phyloP scores from a whole-genome alignment of 2,888 invertebrate genomes.

The Hydroisotoma schaefferi region DNA sequence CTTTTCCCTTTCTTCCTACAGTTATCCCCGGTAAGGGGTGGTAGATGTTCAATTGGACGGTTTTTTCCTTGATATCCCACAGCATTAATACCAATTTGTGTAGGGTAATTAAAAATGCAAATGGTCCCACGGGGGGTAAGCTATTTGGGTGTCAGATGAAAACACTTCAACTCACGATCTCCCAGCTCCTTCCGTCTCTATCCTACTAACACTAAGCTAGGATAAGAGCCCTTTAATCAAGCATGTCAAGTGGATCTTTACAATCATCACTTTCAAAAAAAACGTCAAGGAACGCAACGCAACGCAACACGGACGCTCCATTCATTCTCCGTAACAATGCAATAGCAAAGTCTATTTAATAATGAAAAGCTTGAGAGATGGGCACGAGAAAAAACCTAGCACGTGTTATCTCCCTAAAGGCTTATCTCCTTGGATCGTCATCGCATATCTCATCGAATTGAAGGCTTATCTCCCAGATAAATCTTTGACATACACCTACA shows the following conservation, averaged over 20 bases:
- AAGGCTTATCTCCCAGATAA: too few relatives aligned
- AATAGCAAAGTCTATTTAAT: too few relatives aligned
- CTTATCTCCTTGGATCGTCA: constrained; percentile 6
- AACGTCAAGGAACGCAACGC: neutral
- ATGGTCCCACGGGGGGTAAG: constrained; percentile 45
- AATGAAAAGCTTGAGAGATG: neutral
- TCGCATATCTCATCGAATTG: too few relatives aligned
- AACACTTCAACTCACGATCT: neutral
- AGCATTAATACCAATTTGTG: constrained; percentile 30
- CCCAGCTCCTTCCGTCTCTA: neutral
- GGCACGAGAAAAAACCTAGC: constrained; percentile 14
- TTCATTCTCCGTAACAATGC: too few relatives aligned
- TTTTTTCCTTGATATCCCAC: too few relatives aligned
- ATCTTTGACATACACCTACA: too few relatives aligned
- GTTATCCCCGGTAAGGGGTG: neutral
- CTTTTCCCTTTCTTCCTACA: too few relatives aligned
- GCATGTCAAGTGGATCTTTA: neutral
- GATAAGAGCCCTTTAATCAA: constrained; percentile 3
- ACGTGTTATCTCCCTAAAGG: constrained; percentile 21
- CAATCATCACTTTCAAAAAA: neutral
- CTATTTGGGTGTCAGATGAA: constrained; percentile 33
- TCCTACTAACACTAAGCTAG: neutral
- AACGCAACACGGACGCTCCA: neutral
- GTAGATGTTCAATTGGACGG: too few relatives aligned
- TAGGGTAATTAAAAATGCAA: constrained; percentile 50